These are phyloP conservation scores for Nymphicus hollandicus DNA, from an alignment of 2,113 vertebrate species.

Conservation along the genomic window DNA sequence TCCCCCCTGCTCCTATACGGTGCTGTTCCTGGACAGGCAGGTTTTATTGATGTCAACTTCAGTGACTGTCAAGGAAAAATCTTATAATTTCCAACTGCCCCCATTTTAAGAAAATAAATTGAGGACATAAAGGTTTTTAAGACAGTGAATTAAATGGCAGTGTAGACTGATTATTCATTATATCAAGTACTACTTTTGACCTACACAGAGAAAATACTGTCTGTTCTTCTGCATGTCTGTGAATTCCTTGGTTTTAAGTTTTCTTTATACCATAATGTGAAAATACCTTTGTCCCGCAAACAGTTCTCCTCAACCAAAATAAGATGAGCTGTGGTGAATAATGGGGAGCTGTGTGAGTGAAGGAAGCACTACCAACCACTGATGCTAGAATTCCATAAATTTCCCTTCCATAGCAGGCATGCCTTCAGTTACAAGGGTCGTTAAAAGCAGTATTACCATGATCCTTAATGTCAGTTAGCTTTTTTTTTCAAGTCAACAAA, in stretches of 20 bases:
- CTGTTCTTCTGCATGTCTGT: not conserved
- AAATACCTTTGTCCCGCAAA: not conserved
- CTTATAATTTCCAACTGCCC: not conserved
- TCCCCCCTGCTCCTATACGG: accelerated
- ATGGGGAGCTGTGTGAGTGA: not conserved
- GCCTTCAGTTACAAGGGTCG: not conserved
- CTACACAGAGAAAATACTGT: not conserved
- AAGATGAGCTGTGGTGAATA: not conserved
- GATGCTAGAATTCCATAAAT: not conserved
- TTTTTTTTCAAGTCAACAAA: constrained; percentile 57
- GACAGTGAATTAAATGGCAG: constrained; percentile 1
- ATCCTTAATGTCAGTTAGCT: constrained; percentile 46
- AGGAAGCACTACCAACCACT: not conserved
- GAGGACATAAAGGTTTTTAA: constrained; percentile 26
- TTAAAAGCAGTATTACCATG: not conserved
- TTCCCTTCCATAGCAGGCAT: not conserved
- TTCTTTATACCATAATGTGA: not conserved
- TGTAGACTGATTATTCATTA: not conserved
- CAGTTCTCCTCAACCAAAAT: not conserved
- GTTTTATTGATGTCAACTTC: constrained; percentile 22
- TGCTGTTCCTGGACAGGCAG: not conserved
- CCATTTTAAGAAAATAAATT: constrained; percentile 38
- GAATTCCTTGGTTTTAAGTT: not conserved
- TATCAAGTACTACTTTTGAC: not conserved
- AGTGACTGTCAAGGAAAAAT: constrained; percentile 8